Conservation (phyloP, 1,140 invertebrate genomes). For the Daktulosphaira vitifoliae region DNA sequence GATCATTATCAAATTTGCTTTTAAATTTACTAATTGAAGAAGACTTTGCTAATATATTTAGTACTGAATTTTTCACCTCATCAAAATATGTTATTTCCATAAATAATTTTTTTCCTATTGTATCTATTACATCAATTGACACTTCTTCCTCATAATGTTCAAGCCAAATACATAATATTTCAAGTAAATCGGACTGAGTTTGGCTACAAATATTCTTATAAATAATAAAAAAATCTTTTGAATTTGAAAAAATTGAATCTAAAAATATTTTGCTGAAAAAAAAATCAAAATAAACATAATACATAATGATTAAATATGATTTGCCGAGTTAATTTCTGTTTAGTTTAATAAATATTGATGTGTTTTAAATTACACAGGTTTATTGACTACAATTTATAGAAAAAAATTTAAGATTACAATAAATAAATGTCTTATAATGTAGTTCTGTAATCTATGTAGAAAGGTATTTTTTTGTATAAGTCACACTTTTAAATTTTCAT, state of each 20-base stretch:
- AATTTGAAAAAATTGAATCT: conserved; percentile 7
- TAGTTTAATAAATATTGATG: too few species aligned
- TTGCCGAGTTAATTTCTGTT: too few species aligned
- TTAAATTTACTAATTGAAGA: conserved; percentile 12
- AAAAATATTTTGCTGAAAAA: conserved; percentile 30
- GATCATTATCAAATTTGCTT: background rate
- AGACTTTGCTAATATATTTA: conserved; percentile 18
- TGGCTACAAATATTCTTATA: background rate
- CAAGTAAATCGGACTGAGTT: background rate
- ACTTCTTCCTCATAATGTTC: background rate
- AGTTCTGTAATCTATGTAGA: too few species aligned
- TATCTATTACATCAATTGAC: background rate
- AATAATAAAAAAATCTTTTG: background rate
- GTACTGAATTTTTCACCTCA: background rate
- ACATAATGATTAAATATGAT: too few species aligned
- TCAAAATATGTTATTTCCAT: background rate
- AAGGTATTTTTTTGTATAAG: too few species aligned
- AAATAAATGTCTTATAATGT: too few species aligned
- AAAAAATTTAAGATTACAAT: too few species aligned
- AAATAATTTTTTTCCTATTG: conserved; percentile 8
- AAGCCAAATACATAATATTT: background rate
- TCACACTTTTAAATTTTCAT: too few species aligned
- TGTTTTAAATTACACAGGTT: too few species aligned
- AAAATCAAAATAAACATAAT: background rate
- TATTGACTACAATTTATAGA: too few species aligned